Evolutionary conservation across 2,797 vertebrate genomes (phyloP), one percentile per base, ranked within the genome.

Genomic region (Betta splendens): DNA sequence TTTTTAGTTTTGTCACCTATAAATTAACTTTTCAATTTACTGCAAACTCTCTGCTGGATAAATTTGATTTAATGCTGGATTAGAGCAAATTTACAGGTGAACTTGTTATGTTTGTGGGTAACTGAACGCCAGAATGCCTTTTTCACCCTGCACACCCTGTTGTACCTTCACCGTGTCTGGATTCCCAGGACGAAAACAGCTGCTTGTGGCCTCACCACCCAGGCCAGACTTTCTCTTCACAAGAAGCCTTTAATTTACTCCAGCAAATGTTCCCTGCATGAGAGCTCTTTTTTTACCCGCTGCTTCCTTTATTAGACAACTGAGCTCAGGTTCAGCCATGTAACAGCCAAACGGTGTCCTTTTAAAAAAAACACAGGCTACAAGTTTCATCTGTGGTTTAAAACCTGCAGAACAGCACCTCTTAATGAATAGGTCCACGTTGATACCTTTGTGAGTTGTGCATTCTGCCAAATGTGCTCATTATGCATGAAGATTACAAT

Each of bases 111-210:
- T n/a, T n/a, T n/a, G n/a, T n/a, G n/a, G n/a, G n/a, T n/a, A n/a
- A n/a, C n/a, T n/a, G n/a, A n/a, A n/a, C n/a, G n/a, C n/a, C n/a
- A n/a, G n/a, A n/a, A n/a, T n/a, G 37, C 51, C 47, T 69, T 58
- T 63, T 48, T 51, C 12, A 40, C 17, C 59, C n/a, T 5, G 26
- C 22, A 16, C 31, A 22, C 33, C 35, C 8, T 16, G 8, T 5
- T 18, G 29, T 12, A 82, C 63, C 47, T 47, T 49, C 33, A 23
- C 39, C 0, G 6, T 75, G 89, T 90, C 82, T 81, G 33, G 74
- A 80, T 57, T 57, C 50, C 81, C 60, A 71, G 49, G 83, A 79
- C 83, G 87, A 74, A 60, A 86, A 67, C 90, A 93, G 92, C 91
- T 92, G 92, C 84, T 84, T 67, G 56, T 57, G 64, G 68, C 42